Evolutionary conservation across 2,113 vertebrate genomes (phyloP).

Genomic region (Eulemur rufifrons): DNA sequence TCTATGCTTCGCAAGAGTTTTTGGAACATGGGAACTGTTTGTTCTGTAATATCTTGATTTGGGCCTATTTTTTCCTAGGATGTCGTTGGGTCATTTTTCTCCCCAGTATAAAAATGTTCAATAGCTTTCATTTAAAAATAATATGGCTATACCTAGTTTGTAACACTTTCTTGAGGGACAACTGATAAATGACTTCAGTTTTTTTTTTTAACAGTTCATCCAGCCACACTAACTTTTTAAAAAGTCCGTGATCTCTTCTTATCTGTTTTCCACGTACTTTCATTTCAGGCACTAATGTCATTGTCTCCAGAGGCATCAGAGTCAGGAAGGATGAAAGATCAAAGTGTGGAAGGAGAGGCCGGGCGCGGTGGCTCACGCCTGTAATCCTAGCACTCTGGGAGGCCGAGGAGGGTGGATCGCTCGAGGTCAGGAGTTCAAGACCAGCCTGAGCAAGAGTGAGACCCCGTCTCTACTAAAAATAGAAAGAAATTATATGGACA

Average conservation of each 20-base stretch:
- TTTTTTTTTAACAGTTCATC: neutral
- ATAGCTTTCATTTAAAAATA: neutral
- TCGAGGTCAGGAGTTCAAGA: too few species aligned
- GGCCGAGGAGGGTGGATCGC: too few species aligned
- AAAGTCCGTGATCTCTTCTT: neutral
- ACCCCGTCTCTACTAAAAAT: too few species aligned
- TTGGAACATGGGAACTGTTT: slow-evolving; percentile 1
- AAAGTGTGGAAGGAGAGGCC: neutral
- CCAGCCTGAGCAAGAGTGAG: too few species aligned
- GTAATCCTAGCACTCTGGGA: too few species aligned
- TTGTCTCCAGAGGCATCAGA: neutral
- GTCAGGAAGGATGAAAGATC: slow-evolving; percentile 9
- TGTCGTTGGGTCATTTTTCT: neutral
- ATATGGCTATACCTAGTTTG: neutral
- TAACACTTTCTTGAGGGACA: slow-evolving; percentile 2
- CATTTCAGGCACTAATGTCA: slow-evolving; percentile 6
- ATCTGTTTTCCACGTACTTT: neutral
- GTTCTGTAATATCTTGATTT: slow-evolving; percentile 16
- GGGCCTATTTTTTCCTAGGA: neutral
- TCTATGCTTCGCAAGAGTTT: slow-evolving; percentile 3
- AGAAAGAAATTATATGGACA: too few species aligned
- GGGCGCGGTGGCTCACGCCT: too few species aligned
- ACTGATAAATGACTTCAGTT: neutral
- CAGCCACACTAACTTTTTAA: neutral
- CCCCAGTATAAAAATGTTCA: neutral